A percentile compares a stretch with the other conserved stretches of the same genome.
These are phyloP conservation scores for Artemia sp. DNA, from an alignment of 2,888 invertebrate species.

Conservation along the genomic window DNA sequence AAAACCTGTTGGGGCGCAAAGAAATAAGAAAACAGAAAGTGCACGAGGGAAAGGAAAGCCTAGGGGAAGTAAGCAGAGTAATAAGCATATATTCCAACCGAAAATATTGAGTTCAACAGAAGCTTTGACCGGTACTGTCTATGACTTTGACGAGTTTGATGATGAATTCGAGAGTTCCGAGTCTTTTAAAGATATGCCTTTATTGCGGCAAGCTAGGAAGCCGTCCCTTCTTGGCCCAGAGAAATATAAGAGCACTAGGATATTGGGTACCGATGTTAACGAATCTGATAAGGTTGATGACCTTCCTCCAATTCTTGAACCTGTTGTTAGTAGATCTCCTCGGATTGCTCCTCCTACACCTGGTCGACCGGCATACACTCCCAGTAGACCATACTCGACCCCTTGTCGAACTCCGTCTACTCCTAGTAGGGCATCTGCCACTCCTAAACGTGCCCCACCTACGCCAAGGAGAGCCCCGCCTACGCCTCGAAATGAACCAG, in stretches of 20 bases:
- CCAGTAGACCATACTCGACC: neutral
- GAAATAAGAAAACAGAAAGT: conserved; percentile 36
- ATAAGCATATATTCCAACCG: conserved; percentile 45
- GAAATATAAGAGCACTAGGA: neutral
- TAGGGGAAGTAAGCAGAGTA: conserved; percentile 30
- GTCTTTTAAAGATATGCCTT: conserved; percentile 9
- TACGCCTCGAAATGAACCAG: conserved; percentile 5
- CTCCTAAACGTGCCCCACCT: conserved; percentile 9
- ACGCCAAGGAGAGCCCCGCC: conserved; percentile 8
- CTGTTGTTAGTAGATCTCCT: neutral
- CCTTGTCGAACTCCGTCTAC: conserved; percentile 3
- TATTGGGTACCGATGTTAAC: neutral
- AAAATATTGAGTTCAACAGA: conserved; percentile 40
- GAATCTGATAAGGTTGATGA: conserved; percentile 6
- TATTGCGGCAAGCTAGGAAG: neutral
- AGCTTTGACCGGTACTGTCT: conserved; percentile 47
- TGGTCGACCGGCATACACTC: neutral
- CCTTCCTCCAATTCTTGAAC: conserved; percentile 7
- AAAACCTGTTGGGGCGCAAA: neutral
- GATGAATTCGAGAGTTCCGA: conserved; percentile 39
- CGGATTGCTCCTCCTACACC: conserved; percentile 7
- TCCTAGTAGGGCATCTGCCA: conserved; percentile 6
- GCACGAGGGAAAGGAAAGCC: conserved; percentile 38
- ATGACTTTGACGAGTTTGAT: conserved; percentile 58
- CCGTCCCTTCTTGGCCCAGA: neutral